Evolutionary conservation across 1,140 invertebrate species (phyloP).

Genomic region (Hylyphantes graminicola): DNA sequence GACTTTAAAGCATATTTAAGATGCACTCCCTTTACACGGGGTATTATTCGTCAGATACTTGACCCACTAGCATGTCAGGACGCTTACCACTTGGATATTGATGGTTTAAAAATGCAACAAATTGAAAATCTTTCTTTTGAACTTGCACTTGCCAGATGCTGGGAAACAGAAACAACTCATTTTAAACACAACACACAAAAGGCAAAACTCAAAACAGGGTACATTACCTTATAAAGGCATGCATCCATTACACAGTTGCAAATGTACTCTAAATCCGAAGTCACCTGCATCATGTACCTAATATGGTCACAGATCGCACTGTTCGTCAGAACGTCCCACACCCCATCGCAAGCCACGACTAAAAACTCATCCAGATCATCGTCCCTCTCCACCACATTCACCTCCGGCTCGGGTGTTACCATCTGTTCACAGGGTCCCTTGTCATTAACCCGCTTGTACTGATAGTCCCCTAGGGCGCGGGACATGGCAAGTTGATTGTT

Average conservation of each 20-base stretch:
- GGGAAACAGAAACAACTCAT: too few relatives aligned
- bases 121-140: too few relatives aligned
- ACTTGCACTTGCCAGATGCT: too few relatives aligned
- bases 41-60: too few relatives aligned
- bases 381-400: too few relatives aligned
- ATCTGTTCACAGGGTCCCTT: constrained; percentile 81
- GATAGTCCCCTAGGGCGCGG: constrained; percentile 96
- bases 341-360: constrained; percentile 98
- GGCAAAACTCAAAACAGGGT: too few relatives aligned
- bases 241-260: constrained; percentile 98
- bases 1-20: too few relatives aligned
- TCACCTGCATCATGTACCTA: constrained; percentile 86
- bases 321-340: constrained; percentile 97
- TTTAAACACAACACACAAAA: constrained; percentile 2
- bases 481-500: constrained; percentile 94
- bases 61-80: too few relatives aligned
- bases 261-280: constrained; percentile 88
- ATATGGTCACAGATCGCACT: constrained; percentile 96
- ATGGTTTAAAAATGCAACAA: too few relatives aligned
- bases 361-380: constrained; percentile 85
- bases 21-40: too few relatives aligned
- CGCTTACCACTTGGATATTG: too few relatives aligned
- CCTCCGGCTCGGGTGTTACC: constrained; percentile 98
- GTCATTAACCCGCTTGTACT: constrained; percentile 94
- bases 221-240: constrained; percentile 96